Evolutionary conservation across 2,888 invertebrate species (phyloP), one percentile per base, ranked within the genome.

Genomic region (Rhogogaster chlorosoma): DNA sequence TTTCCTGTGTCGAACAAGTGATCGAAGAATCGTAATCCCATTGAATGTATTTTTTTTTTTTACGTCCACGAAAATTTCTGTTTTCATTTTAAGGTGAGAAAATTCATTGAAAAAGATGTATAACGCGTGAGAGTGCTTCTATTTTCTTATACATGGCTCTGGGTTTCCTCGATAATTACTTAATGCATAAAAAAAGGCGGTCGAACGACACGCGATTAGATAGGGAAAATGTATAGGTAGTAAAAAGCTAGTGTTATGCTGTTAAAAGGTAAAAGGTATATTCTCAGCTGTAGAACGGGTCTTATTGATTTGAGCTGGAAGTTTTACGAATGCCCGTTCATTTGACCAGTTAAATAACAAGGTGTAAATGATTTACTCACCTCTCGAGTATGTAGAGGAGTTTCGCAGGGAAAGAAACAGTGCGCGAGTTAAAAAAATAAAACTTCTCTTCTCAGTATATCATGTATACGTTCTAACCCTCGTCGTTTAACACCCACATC

Each of bases 221-320:
- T 53, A 77, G 36, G 26, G n/a, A 38, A 26, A 49, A 53, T 9
- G 36, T 38, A 18, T 26, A 22, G 38, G 42, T 73, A 67, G 7
- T 29, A 42, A 42, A 73, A 73, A 73, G 18, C 12, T n/a, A 22
- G 15, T 42, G 26, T 73, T 38, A 73, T 42, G 42, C n/a, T 42
- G 42, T 73, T 29, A 32, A 10, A 32, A 18, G 32, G 32, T 15
- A 45, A 29, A 45, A 77, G 26, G 49, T 29, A 53, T 77, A 77
- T 80, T 80, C 61, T 38, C 22, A 80, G 61, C 80, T 57, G 61
- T 57, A 80, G 26, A 80, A 80, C 80, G 61, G 80, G 80, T 80
- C 36, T 57, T 61, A 80, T 80, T 61, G 80, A 80, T 80, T 77
- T 26, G 77, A 77, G 49, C 49, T 45, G 18, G 32, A 32, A 77